Conservation (phyloP, 2,113 vertebrate genomes). For the Edolisoma coerulescens region DNA sequence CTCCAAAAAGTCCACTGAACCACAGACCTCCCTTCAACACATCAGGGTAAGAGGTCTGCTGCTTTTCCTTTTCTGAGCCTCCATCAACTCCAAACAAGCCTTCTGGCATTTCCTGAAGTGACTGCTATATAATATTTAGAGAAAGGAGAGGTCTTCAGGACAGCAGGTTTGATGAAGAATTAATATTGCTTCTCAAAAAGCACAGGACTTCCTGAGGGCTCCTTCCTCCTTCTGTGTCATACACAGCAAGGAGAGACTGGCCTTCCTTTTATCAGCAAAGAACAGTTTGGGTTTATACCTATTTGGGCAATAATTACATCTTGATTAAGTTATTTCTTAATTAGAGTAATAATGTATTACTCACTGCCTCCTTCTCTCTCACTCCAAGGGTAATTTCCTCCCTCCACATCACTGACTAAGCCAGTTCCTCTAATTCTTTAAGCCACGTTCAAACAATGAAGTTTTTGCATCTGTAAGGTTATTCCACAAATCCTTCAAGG, state of each 20-base stretch:
- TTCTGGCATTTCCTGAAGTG: not conserved
- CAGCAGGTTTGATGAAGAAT: not conserved
- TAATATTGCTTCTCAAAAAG: not conserved
- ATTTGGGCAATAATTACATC: not conserved
- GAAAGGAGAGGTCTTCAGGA: not conserved
- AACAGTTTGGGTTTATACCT: not conserved
- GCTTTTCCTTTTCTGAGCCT: not conserved
- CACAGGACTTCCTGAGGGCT: not conserved
- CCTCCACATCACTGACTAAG: not conserved
- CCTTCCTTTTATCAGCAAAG: not conserved
- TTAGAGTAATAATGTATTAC: not conserved
- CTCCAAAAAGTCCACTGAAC: not conserved
- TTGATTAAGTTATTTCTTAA: conserved; percentile 3
- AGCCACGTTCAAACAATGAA: not conserved
- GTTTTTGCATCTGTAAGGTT: not conserved
- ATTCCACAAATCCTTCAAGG: not conserved
- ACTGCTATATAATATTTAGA: not conserved
- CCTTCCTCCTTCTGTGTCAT: not conserved
- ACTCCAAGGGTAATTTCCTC: not conserved
- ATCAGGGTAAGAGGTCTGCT: not conserved
- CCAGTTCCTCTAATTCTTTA: not conserved
- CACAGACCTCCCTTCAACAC: not conserved
- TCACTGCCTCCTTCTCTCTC: not conserved
- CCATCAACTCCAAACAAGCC: not conserved
- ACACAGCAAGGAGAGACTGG: not conserved